Evolutionary conservation across 2,888 invertebrate genomes (phyloP).

Genomic region (Neuroscelio doddi): DNA sequence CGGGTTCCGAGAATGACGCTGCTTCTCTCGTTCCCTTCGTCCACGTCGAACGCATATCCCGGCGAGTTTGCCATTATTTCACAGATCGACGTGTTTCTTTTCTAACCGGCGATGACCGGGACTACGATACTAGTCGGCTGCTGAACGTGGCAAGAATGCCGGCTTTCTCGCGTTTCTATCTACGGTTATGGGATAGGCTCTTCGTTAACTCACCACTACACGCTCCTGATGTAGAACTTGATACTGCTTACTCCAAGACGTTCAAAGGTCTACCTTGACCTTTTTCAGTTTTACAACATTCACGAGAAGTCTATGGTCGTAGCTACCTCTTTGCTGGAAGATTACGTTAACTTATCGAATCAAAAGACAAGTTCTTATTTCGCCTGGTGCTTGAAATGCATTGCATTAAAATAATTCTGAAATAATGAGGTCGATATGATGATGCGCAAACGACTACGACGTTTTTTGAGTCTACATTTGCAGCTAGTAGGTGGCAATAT

Average conservation of each 20-base stretch:
- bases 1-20: slow-evolving; percentile 59
- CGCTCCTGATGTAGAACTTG: slow-evolving; percentile 21
- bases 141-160: slow-evolving; percentile 28
- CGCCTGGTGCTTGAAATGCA: too few species aligned
- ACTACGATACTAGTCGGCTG: slow-evolving; percentile 11
- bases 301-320: slow-evolving; percentile 3
- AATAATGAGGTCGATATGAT: too few species aligned
- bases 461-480: too few species aligned
- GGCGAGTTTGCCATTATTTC: slow-evolving; percentile 22
- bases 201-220: slow-evolving; percentile 27
- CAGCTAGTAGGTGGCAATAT: too few species aligned
- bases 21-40: slow-evolving; percentile 4
- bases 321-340: slow-evolving; percentile 1
- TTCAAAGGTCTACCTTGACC: slow-evolving; percentile 21
- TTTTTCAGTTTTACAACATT: slow-evolving; percentile 16
- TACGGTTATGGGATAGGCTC: slow-evolving; percentile 22
- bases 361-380: too few species aligned
- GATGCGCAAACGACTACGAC: too few species aligned
- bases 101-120: slow-evolving; percentile 14
- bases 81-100: slow-evolving; percentile 20
- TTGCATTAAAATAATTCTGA: too few species aligned
- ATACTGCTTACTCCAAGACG: slow-evolving; percentile 16
- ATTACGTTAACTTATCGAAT: too few species aligned
- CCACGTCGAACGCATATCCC: slow-evolving; percentile 6
- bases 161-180: slow-evolving; percentile 29